Conservation (phyloP, 2,113 vertebrate genomes). For the Macrotus californicus region DNA sequence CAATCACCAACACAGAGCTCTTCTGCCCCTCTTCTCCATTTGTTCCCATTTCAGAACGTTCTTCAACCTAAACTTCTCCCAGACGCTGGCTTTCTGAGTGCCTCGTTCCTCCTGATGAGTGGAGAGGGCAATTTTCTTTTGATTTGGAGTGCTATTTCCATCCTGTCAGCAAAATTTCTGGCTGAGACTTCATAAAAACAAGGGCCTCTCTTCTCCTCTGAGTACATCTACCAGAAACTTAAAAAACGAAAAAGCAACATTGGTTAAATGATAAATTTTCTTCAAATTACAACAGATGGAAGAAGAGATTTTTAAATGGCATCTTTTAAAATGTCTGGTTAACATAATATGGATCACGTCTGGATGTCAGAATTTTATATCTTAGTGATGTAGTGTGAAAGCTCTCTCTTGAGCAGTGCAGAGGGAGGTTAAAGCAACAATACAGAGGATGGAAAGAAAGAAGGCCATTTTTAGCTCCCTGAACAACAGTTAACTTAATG, state of each 20-base stretch:
- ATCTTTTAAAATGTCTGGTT: slow-evolving; percentile 44
- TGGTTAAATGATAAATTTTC: slow-evolving; percentile 50
- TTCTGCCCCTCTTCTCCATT: background rate
- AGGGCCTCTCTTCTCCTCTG: slow-evolving; percentile 42
- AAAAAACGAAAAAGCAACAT: slow-evolving; percentile 53
- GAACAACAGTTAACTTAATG: background rate
- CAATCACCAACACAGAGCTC: background rate
- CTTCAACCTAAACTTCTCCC: slow-evolving; percentile 34
- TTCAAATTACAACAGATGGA: slow-evolving; percentile 36
- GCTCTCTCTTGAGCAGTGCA: background rate
- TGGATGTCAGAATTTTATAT: slow-evolving; percentile 9
- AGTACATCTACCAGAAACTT: slow-evolving; percentile 67
- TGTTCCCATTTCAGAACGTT: slow-evolving; percentile 38
- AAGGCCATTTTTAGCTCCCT: background rate
- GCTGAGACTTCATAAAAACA: slow-evolving; percentile 66
- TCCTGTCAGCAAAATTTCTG: slow-evolving; percentile 68
- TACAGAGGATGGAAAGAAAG: background rate
- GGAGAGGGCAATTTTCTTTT: slow-evolving; percentile 44
- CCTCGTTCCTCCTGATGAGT: slow-evolving; percentile 16
- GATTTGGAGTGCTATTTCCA: slow-evolving; percentile 56
- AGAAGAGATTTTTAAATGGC: slow-evolving; percentile 45
- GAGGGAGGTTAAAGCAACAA: background rate
- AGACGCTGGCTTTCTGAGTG: slow-evolving; percentile 15
- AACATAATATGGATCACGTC: background rate
- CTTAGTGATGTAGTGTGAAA: background rate